These are phyloP conservation scores for Crotalus adamanteus DNA, from an alignment of 2,797 vertebrate genomes.

Conservation along the genomic window DNA sequence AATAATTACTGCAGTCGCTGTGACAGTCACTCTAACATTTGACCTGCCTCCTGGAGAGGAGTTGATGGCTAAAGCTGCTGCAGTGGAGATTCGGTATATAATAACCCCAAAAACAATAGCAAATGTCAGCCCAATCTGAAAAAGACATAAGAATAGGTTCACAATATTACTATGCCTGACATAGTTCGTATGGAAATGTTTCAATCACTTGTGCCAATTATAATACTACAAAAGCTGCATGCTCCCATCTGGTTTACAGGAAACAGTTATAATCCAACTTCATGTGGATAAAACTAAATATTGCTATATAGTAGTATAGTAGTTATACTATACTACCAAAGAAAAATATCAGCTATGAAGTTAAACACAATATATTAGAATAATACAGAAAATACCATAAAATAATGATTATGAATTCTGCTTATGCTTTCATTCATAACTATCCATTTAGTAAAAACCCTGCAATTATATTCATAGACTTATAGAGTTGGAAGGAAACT, in stretches of 20 bases:
- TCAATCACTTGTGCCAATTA: neutral
- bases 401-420: neutral
- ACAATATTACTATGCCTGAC: neutral
- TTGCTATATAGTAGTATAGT: neutral
- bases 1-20: conserved; percentile 91
- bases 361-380: neutral
- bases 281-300: neutral
- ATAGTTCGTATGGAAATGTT: neutral
- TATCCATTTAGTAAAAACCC: neutral
- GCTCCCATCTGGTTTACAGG: neutral
- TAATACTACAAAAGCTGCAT: neutral
- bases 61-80: conserved; percentile 87
- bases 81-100: conserved; percentile 92
- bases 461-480: neutral
- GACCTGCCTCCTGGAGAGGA: conserved; percentile 78
- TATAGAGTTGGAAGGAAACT: neutral
- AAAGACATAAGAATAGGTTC: neutral
- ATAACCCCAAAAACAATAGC: conserved; percentile 93
- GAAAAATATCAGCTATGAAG: neutral
- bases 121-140: conserved; percentile 85
- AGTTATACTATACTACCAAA: neutral
- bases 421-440: no score
- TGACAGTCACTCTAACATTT: conserved; percentile 91
- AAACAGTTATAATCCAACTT: neutral
- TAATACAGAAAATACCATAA: neutral